These are phyloP conservation scores for Odontophorus gujanensis DNA, from an alignment of 2,113 vertebrate species.

Conservation along the genomic window DNA sequence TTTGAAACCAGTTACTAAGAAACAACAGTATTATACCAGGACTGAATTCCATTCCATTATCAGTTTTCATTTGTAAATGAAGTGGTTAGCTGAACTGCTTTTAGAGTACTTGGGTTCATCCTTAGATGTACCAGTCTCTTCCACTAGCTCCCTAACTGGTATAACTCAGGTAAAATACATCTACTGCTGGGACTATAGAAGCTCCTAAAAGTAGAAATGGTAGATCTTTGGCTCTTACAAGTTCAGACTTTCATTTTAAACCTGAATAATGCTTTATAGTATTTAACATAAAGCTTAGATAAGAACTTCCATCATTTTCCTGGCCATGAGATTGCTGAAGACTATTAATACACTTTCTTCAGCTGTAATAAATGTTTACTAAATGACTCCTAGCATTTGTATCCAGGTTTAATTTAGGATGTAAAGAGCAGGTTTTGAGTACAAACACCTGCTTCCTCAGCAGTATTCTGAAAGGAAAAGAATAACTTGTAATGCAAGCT, in stretches of 20 bases:
- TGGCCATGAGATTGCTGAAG: background rate
- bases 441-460: background rate
- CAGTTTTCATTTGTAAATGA: background rate
- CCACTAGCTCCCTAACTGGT: background rate
- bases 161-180: background rate
- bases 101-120: background rate
- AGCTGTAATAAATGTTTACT: background rate
- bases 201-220: background rate
- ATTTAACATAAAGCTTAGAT: background rate
- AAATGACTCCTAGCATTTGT: background rate
- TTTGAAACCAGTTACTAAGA: background rate
- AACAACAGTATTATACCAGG: background rate
- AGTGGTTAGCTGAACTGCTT: background rate
- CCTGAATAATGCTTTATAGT: background rate
- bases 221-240: background rate
- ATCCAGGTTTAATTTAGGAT: background rate
- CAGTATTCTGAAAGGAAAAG: background rate
- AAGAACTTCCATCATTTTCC: background rate
- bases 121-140: background rate
- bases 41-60: background rate
- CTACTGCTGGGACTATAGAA: background rate
- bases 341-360: background rate
- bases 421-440: background rate
- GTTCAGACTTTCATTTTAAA: background rate
- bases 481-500: background rate